Conservation (phyloP, 2,797 vertebrate species). For the Acanthurus tractus region DNA sequence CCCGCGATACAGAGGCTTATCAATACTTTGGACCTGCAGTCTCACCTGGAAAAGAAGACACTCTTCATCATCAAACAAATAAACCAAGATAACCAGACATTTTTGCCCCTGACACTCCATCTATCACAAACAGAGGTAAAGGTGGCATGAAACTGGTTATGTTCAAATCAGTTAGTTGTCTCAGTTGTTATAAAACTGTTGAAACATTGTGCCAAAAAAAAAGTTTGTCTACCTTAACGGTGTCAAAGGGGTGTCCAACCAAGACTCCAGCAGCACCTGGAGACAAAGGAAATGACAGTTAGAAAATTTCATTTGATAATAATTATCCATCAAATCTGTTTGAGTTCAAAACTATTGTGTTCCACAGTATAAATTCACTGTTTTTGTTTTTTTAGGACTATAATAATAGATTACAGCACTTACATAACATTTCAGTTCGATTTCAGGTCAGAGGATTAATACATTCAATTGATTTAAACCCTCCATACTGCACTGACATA, state of each 20-base stretch:
- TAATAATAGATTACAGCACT: no score
- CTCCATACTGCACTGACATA: no score
- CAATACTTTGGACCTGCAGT: slow-evolving; percentile 94
- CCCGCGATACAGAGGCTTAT: slow-evolving; percentile 94
- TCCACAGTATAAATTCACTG: no score
- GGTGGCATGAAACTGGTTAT: rapidly evolving
- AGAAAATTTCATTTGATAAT: not conserved
- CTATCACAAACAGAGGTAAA: slow-evolving; percentile 7
- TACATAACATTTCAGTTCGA: no score
- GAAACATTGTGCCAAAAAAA: not conserved
- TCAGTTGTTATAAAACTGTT: not conserved
- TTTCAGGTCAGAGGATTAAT: no score
- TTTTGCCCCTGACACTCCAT: slow-evolving; percentile 1
- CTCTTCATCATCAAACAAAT: not conserved
- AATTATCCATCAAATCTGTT: not conserved
- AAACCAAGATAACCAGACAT: not conserved
- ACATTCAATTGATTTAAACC: no score
- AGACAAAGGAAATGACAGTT: slow-evolving; percentile 42
- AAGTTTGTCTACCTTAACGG: slow-evolving; percentile 91
- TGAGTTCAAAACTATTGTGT: no score
- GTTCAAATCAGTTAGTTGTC: not conserved
- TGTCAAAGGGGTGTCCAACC: slow-evolving; percentile 98
- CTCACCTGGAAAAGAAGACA: slow-evolving; percentile 88
- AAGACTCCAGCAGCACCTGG: slow-evolving; percentile 96
- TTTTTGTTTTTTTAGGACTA: no score